A percentile compares a stretch with the other conserved stretches of the same genome.
phyloP scores from a whole-genome alignment of 2,797 vertebrate species.

The Steatocranus sp. region DNA sequence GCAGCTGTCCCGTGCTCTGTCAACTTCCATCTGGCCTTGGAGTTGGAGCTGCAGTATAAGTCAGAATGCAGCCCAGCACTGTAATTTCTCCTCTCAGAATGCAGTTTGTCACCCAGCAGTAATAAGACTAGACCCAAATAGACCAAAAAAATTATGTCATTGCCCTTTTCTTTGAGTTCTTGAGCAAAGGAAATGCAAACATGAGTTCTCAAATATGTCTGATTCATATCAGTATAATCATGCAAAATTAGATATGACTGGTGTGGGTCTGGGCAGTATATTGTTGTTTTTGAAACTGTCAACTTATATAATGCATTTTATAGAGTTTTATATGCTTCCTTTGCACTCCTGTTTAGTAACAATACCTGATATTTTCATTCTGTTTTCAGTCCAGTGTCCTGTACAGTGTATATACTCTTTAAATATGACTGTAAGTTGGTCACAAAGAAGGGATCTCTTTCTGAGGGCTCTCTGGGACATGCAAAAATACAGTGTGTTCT shows the following conservation, averaged over 20 bases:
- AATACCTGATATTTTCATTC: no score
- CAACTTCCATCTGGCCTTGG: conserved; percentile 34
- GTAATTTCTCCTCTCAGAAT: conserved; percentile 6
- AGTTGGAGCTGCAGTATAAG: conserved; percentile 15
- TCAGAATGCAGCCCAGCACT: not conserved
- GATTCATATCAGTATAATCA: not conserved
- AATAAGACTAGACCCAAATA: not conserved
- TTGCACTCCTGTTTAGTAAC: no score
- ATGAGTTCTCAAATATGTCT: not conserved
- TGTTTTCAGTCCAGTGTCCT: no score
- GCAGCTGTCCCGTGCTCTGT: conserved; percentile 61
- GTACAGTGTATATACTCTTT: no score
- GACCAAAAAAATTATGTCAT: not conserved
- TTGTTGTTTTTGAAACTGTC: not conserved
- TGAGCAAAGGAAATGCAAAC: not conserved
- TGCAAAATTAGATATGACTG: not conserved
- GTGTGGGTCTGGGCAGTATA: not conserved
- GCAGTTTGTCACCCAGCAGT: not conserved
- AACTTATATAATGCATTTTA: not conserved
- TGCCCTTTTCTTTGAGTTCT: not conserved
- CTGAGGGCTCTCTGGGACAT: not conserved
- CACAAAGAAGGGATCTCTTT: not conserved
- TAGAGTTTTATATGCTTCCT: not conserved
- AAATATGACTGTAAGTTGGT: not conserved
- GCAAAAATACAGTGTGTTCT: not conserved